phyloP scores from a whole-genome alignment of 1,140 invertebrate species.

The Bicyclus anynana region DNA sequence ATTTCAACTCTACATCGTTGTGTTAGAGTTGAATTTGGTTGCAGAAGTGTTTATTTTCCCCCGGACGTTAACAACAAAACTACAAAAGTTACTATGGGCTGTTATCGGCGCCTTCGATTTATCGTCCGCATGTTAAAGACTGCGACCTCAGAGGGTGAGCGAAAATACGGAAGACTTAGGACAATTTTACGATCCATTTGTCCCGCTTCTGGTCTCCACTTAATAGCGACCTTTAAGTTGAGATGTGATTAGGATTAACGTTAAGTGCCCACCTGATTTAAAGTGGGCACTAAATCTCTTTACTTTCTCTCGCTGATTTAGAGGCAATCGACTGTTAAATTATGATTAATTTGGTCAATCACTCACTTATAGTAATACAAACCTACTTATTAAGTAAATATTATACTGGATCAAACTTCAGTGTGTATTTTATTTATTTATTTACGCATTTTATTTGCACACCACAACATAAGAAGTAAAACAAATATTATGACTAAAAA shows the following conservation, averaged over 20 bases:
- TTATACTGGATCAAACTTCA: too few species aligned
- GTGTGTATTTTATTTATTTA: too few species aligned
- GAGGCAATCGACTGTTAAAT: too few species aligned
- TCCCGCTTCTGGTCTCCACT: not conserved
- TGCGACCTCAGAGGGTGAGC: constrained; percentile 23
- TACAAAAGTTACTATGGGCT: constrained; percentile 22
- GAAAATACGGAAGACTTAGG: constrained; percentile 21
- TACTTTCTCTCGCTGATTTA: too few species aligned
- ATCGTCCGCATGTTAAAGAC: constrained; percentile 28
- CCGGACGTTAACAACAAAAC: constrained; percentile 17
- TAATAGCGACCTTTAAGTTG: not conserved
- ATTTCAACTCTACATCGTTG: not conserved
- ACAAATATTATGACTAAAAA: too few species aligned
- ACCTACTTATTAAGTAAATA: too few species aligned
- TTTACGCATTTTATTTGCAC: too few species aligned
- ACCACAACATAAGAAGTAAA: too few species aligned
- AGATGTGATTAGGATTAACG: not conserved
- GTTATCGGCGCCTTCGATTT: constrained; percentile 27
- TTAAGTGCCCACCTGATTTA: not conserved
- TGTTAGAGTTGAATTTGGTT: constrained; percentile 9
- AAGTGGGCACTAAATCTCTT: not conserved
- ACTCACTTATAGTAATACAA: too few species aligned
- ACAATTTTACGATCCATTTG: constrained; percentile 19
- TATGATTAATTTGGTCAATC: too few species aligned
- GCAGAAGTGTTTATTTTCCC: not conserved